These are phyloP conservation scores for Silurus aristotelis DNA, from an alignment of 2,797 vertebrate genomes.

Conservation along the genomic window DNA sequence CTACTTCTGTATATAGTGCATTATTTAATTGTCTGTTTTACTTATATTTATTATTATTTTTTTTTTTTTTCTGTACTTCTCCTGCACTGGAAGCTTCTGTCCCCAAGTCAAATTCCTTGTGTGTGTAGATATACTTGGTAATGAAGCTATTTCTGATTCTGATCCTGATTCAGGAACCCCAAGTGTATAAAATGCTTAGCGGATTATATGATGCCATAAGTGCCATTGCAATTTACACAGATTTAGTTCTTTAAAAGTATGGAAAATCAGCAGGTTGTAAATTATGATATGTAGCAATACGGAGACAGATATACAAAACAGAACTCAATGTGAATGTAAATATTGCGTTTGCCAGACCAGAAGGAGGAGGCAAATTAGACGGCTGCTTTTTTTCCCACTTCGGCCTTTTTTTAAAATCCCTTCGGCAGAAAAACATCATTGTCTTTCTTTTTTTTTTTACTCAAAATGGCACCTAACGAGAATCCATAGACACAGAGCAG, in stretches of 20 bases:
- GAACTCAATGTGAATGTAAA: neutral
- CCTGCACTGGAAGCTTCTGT: too few relatives aligned
- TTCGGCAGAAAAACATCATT: neutral
- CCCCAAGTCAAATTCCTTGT: too few relatives aligned
- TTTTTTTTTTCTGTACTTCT: too few relatives aligned
- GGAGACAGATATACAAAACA: neutral
- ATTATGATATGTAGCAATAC: neutral
- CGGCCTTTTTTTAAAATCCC: constrained; percentile 10
- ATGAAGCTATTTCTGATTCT: too few relatives aligned
- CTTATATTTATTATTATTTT: too few relatives aligned
- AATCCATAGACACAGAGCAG: neutral
- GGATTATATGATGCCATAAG: neutral
- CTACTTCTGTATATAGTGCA: too few relatives aligned
- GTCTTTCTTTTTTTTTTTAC: neutral
- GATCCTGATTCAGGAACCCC: too few relatives aligned
- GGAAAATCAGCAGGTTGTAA: neutral
- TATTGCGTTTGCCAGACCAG: neutral
- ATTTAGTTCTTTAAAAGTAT: too few relatives aligned
- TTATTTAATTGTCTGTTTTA: too few relatives aligned
- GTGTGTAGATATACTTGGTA: too few relatives aligned
- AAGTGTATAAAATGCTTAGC: neutral
- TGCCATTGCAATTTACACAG: neutral
- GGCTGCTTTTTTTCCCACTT: too few relatives aligned
- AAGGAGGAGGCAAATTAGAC: neutral
- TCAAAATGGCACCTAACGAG: neutral